Base-by-base conservation (phyloP, 1,140 invertebrate genomes). In the Atopsyche davidsoni region DNA sequence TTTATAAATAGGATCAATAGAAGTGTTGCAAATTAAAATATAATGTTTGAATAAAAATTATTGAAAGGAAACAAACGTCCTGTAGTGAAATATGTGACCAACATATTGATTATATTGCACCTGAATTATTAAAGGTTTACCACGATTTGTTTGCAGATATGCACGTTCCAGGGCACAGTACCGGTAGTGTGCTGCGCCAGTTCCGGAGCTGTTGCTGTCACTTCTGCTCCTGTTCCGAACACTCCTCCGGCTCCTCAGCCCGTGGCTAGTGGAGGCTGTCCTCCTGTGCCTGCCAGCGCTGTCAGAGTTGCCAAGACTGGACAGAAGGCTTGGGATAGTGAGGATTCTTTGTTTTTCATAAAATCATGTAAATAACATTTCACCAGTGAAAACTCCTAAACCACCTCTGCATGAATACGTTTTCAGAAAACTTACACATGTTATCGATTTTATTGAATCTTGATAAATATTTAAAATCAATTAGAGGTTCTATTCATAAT, bases 291-390 rank as follows among this genome's bases (percentile, higher is more conserved):
- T 13, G 11, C 34, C 10, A 13, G 22, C 2, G 40, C 39, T 2
- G 3, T 54, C 18, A 54, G 19, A 2, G 39, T 42, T 14, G n/a
- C 22, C 6, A 48, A 36, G 34, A 44, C 25, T 38, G 46, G 41
- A 2, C 18, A 45, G 4, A 54, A 54, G 28, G 28, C 52, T n/a
- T 48, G 46, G 46, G 40, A 54, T 19, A 43, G 52, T 54, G 22
- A 54, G 52, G 23, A 28, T 2, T 18, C 11, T 18, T 16, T 13
- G 38, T 40, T 7, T 28, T n/a, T 28, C 25, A 17, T 18, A 40
- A 9, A 14, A 6, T 16, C 7, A 13, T 18, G 6, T 13, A 17
- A 40, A 17, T 10, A 18, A 9, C 21, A 18, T 6, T 6, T 6
- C 17, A 40, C 38, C 9, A 9, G n/a, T 7, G 7, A 28, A 7